Evolutionary conservation across 2,797 vertebrate genomes (phyloP).

Genomic region (Danio aesculapii): DNA sequence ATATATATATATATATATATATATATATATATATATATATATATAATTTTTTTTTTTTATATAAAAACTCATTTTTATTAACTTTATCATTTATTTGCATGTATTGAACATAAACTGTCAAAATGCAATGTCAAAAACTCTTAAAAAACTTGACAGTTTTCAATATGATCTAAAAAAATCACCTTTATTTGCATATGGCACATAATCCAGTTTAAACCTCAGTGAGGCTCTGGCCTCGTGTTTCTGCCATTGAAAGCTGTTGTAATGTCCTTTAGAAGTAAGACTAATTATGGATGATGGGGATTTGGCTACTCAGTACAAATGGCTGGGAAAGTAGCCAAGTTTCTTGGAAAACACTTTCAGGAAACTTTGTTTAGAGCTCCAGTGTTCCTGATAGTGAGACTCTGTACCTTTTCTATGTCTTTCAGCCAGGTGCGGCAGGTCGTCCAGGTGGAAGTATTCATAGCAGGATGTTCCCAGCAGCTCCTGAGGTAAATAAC

Average conservation of each 20-base stretch:
- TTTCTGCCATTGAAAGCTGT: slow-evolving; percentile 21
- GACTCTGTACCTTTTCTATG: slow-evolving; percentile 87
- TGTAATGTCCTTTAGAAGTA: slow-evolving; percentile 17
- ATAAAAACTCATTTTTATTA: too few species aligned
- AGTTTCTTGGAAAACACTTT: slow-evolving; percentile 21
- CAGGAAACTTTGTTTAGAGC: slow-evolving; percentile 4
- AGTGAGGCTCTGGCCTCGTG: neutral
- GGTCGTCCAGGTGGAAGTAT: slow-evolving; percentile 95
- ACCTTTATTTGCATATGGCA: neutral
- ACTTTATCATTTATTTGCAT: too few species aligned
- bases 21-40: too few species aligned
- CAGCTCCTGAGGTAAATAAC: slow-evolving; percentile 94
- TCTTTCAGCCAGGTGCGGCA: slow-evolving; percentile 88
- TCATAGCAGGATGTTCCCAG: slow-evolving; percentile 96
- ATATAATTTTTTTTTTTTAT: too few species aligned
- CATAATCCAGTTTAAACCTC: neutral
- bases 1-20: too few species aligned
- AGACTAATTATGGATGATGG: slow-evolving; percentile 19
- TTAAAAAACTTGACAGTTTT: neutral
- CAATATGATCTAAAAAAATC: neutral
- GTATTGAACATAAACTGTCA: too few species aligned
- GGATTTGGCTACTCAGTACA: slow-evolving; percentile 16
- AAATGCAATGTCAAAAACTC: too few species aligned
- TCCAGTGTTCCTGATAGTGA: neutral
- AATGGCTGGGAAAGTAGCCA: neutral